Percentiles rank a stretch among this genome's conserved stretches.
Conservation (phyloP, 2,888 invertebrate species). For the Diaphora mendica region DNA sequence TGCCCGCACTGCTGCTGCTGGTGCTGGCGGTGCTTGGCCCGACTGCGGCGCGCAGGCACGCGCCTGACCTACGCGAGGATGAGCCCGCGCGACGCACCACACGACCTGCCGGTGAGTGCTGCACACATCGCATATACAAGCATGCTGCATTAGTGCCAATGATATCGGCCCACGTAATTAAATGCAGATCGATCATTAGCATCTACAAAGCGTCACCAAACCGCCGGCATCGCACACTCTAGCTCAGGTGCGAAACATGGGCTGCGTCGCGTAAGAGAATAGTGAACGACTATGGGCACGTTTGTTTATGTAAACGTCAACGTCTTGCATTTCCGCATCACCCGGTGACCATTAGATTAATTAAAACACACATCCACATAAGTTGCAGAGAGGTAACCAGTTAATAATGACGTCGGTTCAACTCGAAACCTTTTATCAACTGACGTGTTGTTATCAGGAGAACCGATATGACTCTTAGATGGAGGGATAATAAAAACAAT, state of each 20-base stretch:
- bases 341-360: slow-evolving; percentile 56
- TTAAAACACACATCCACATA: slow-evolving; percentile 59
- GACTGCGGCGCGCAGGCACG: slow-evolving; percentile 84
- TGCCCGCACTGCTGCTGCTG: slow-evolving; percentile 79
- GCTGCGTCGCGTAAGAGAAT: slow-evolving; percentile 36
- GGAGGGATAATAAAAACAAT: slow-evolving; percentile 82
- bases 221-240: slow-evolving; percentile 9
- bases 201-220: slow-evolving; percentile 39
- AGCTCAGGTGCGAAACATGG: slow-evolving; percentile 41
- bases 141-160: slow-evolving; percentile 67
- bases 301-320: slow-evolving; percentile 77
- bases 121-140: slow-evolving; percentile 76
- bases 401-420: slow-evolving; percentile 21
- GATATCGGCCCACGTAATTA: slow-evolving; percentile 57
- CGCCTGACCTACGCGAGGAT: slow-evolving; percentile 89
- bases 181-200: slow-evolving; percentile 59
- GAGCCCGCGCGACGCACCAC: slow-evolving; percentile 88
- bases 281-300: slow-evolving; percentile 54
- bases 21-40: slow-evolving; percentile 71
- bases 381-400: slow-evolving; percentile 31
- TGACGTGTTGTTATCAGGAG: slow-evolving; percentile 68
- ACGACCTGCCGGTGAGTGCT: slow-evolving; percentile 89
- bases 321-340: slow-evolving; percentile 60
- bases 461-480: slow-evolving; percentile 62
- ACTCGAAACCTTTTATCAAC: slow-evolving; percentile 52